Percentiles rank a stretch among this genome's conserved stretches.
These are phyloP conservation scores for Galendromus occidentalis DNA, from an alignment of 1,140 invertebrate genomes.

Conservation along the genomic window DNA sequence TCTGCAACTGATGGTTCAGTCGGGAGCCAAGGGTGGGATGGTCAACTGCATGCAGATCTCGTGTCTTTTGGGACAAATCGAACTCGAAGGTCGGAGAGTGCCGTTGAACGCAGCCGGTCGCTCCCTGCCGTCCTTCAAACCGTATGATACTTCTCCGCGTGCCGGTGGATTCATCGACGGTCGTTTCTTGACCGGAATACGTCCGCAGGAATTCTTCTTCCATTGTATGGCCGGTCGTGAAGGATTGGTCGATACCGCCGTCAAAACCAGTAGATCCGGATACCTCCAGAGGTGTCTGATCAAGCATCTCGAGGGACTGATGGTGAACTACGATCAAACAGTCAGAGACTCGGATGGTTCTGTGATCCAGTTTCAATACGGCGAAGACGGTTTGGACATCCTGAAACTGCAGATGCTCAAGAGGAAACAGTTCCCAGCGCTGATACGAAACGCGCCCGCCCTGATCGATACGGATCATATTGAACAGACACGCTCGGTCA, in stretches of 20 bases:
- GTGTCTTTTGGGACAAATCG: conserved; percentile 87
- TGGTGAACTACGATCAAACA: conserved; percentile 73
- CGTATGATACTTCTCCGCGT: conserved; percentile 69
- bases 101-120: conserved; percentile 82
- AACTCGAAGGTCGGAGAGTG: conserved; percentile 89
- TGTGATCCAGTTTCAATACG: conserved; percentile 90
- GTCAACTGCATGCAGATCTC: conserved; percentile 97
- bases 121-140: conserved; percentile 73
- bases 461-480: conserved; percentile 38
- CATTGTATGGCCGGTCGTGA: conserved; percentile 99
- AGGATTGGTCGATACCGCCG: conserved; percentile 49
- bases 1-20: conserved; percentile 90
- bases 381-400: conserved; percentile 91
- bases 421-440: conserved; percentile 52
- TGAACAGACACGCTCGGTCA: conserved; percentile 35
- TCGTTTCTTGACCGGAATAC: conserved; percentile 88
- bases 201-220: conserved; percentile 95
- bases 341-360: conserved; percentile 83
- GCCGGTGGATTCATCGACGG: conserved; percentile 91
- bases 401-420: conserved; percentile 63
- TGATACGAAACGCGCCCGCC: conserved; percentile 51
- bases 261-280: conserved; percentile 82
- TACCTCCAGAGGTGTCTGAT: conserved; percentile 89
- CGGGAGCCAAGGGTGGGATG: conserved; percentile 89
- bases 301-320: conserved; percentile 88